Conservation (phyloP, 2,113 vertebrate genomes). For the Uria aalge region DNA sequence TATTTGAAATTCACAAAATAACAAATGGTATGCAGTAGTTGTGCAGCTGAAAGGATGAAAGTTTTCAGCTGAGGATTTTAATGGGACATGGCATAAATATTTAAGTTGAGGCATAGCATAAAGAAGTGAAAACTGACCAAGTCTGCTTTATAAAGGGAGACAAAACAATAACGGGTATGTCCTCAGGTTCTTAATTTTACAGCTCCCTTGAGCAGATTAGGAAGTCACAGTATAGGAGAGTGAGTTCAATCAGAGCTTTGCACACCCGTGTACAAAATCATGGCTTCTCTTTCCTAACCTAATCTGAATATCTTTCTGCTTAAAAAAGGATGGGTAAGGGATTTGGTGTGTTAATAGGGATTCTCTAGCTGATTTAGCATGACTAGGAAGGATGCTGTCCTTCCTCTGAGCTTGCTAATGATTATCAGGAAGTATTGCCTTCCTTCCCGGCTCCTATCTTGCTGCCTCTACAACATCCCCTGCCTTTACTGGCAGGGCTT, state of each 20-base stretch:
- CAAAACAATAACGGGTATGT: background rate
- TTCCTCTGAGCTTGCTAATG: constrained; percentile 3
- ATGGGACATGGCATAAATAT: background rate
- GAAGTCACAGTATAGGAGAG: background rate
- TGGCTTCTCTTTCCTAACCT: background rate
- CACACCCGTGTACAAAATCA: background rate
- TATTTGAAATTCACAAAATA: background rate
- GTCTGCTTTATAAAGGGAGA: background rate
- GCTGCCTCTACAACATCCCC: background rate
- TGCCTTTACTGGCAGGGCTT: background rate
- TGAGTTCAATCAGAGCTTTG: background rate
- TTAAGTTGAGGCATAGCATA: background rate
- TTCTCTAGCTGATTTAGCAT: constrained; percentile 16
- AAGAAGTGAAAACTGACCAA: background rate
- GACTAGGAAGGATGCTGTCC: constrained; percentile 11
- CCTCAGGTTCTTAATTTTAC: background rate
- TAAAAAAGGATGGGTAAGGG: background rate
- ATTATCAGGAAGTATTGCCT: constrained; percentile 34
- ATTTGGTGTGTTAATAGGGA: background rate
- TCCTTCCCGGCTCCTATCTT: constrained; percentile 21
- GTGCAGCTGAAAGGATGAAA: background rate
- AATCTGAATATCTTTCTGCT: background rate
- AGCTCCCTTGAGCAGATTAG: background rate
- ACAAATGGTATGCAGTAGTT: background rate
- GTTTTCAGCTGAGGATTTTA: background rate